Base-by-base conservation (phyloP, 2,888 invertebrate genomes). In the Aporophyla lueneburgensis region DNA sequence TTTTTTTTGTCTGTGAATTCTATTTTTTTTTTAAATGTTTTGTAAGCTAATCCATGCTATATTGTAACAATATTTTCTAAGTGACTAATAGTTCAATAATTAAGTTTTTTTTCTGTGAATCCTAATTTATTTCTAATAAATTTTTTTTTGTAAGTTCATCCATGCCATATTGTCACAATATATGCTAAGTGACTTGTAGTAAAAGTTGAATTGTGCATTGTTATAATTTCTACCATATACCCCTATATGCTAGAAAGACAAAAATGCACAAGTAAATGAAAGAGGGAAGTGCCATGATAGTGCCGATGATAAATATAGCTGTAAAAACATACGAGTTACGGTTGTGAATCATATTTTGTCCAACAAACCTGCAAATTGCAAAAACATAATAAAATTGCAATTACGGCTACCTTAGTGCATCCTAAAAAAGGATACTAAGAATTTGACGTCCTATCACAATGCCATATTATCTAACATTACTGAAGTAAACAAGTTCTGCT, bases 401-500 rank as follows among this genome's bases (percentile, higher is more conserved):
- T 43, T 43, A 43, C n/a, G n/a, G n/a, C n/a, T n/a, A n/a, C n/a
- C n/a, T 33, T 33, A 33, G 33, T 3, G 33, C 33, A 33, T 33
- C 33, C 33, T 33, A 33, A 56, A 68, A 19, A 5, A n/a, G 0
- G 0, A 5, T n/a, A 19, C 5, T 49, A 33, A 46, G 1, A 33
- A 33, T 19, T n/a, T 6, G n/a, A 33, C 14, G 3, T 24, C 9
- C 3, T 6, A 24, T 21, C 4, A 9, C 19, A 6, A 6, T 40
- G 5, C 7, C 6, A 7, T 5, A 12, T 0, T 12, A 33, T 62
- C 5, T 14, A 1, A 71, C 58, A 61, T 62, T 40, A 19, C 2
- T n/a, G 1, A 19, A 16, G n/a, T n/a, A 12, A 7, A 33, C 10
- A 6, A 6, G 84, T 84, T 85, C 91, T 33, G 10, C 81, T 81